These are phyloP conservation scores for Danio choprae DNA, from an alignment of 2,797 vertebrate species.

Conservation along the genomic window DNA sequence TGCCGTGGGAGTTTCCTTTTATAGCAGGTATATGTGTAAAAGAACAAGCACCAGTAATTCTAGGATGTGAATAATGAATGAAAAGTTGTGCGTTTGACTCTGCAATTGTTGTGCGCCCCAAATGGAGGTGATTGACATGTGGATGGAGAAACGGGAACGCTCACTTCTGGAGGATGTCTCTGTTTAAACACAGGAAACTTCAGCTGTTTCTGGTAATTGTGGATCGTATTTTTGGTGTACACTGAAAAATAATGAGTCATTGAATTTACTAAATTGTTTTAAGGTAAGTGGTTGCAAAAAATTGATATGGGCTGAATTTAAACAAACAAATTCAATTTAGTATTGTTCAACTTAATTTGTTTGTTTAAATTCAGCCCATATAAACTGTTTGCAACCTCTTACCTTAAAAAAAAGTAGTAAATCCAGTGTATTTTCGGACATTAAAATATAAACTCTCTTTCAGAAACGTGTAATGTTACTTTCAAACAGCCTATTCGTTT, in stretches of 20 bases:
- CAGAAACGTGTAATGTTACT: too few species aligned
- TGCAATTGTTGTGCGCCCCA: neutral
- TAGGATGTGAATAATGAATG: slow-evolving; percentile 8
- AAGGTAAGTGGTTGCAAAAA: too few species aligned
- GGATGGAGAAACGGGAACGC: neutral
- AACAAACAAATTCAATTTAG: too few species aligned
- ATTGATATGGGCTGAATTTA: too few species aligned
- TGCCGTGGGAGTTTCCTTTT: neutral
- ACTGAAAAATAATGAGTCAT: neutral
- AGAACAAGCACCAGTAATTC: neutral
- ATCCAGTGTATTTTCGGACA: too few species aligned
- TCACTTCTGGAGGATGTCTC: neutral
- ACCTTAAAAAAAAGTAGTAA: too few species aligned
- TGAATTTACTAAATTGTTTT: too few species aligned
- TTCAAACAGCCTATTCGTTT: neutral
- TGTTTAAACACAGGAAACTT: neutral
- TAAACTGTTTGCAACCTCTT: too few species aligned
- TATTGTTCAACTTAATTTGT: too few species aligned
- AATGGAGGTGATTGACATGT: neutral
- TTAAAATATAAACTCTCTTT: neutral
- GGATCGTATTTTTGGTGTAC: neutral
- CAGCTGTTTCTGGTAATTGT: neutral
- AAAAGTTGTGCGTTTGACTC: neutral
- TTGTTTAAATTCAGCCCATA: too few species aligned
- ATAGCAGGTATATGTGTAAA: neutral